Conservation (phyloP, 30 jellyfish, hydroid and myxozoan species). For the Hydractinia symbiolongicarpus region DNA sequence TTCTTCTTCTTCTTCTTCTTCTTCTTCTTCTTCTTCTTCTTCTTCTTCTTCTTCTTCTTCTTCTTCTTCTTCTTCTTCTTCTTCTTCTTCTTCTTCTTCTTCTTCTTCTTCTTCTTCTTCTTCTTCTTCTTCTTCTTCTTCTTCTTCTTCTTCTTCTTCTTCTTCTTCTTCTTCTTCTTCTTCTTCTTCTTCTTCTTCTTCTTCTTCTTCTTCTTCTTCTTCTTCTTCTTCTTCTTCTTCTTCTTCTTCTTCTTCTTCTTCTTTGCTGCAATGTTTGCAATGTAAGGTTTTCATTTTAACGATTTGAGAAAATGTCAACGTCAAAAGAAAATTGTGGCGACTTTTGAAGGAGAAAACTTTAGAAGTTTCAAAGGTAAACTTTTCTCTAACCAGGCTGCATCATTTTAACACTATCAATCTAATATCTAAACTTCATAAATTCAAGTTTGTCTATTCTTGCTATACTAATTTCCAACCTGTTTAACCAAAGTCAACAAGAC, state of each 20-base stretch:
- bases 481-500: no score
- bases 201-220: conserved; percentile 10
- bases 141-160: background rate
- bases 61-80: background rate
- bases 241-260: background rate
- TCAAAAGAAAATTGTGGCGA: no score
- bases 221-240: conserved; percentile 6
- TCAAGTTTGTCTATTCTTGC: background rate
- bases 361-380: no score
- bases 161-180: conserved; percentile 9
- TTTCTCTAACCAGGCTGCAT: no score
- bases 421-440: background rate
- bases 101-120: background rate
- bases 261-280: background rate
- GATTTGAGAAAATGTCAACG: background rate
- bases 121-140: background rate
- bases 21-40: background rate
- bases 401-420: no score
- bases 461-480: no score
- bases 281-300: background rate
- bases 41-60: background rate
- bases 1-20: background rate
- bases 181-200: conserved; percentile 17
- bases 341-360: no score
- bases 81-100: background rate